Percentiles rank a stretch among this genome's conserved stretches.
Evolutionary conservation across 2,888 invertebrate species (phyloP).

Genomic region (Synanthedon vespiformis): DNA sequence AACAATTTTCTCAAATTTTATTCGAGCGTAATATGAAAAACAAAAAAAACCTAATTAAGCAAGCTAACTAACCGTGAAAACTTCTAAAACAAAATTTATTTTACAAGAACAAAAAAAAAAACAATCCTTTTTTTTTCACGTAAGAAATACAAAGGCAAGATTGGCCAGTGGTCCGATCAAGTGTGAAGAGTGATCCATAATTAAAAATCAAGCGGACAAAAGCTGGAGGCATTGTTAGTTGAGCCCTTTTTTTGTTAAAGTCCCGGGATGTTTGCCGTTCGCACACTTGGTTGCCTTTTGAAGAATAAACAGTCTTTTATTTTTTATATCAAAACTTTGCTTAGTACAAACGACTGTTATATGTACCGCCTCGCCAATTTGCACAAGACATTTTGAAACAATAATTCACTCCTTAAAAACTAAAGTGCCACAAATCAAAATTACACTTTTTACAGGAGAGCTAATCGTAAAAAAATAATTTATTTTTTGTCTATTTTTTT

Average conservation of each 20-base stretch:
- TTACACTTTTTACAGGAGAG: too few species aligned
- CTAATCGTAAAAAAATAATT: too few species aligned
- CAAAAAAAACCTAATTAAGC: conserved; percentile 52
- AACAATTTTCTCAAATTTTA: neutral
- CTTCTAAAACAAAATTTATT: conserved; percentile 40
- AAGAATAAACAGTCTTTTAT: conserved; percentile 33
- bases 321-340: conserved; percentile 19
- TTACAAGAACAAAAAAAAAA: conserved; percentile 31
- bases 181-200: conserved; percentile 57
- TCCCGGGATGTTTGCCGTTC: conserved; percentile 36
- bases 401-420: too few species aligned
- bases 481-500: too few species aligned
- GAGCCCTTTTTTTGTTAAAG: conserved; percentile 24
- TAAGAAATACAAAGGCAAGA: conserved; percentile 57
- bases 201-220: conserved; percentile 57
- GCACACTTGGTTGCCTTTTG: conserved; percentile 40
- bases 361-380: neutral
- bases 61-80: conserved; percentile 56
- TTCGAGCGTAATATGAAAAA: conserved; percentile 20
- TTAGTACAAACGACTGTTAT: conserved; percentile 4
- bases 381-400: neutral
- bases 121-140: conserved; percentile 44
- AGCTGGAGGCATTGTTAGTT: conserved; percentile 33
- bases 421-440: too few species aligned
- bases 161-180: conserved; percentile 54